These are phyloP conservation scores for Chaenodraco wilsoni DNA, from an alignment of 2,797 vertebrate species.

Conservation along the genomic window DNA sequence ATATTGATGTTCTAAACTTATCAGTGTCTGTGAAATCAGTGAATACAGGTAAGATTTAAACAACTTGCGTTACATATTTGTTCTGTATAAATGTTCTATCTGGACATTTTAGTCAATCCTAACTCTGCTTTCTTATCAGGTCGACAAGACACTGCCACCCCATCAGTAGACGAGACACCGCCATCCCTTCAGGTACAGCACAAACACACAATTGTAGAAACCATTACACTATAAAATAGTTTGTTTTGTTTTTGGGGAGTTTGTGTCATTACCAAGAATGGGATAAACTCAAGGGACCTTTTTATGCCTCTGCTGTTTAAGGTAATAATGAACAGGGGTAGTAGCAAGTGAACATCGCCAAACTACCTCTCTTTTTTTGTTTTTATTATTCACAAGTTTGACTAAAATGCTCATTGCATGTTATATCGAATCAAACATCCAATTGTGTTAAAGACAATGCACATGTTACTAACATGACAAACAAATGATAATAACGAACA, in stretches of 20 bases:
- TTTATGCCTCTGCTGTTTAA: too few relatives aligned
- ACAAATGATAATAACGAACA: too few relatives aligned
- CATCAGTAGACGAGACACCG: background rate
- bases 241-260: background rate
- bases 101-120: background rate
- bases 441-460: too few relatives aligned
- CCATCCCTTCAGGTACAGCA: slow-evolving; percentile 25
- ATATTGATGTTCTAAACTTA: accelerated
- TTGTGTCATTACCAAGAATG: background rate
- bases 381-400: too few relatives aligned
- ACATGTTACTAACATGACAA: too few relatives aligned
- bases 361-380: too few relatives aligned
- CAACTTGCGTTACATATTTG: background rate
- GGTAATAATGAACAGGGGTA: too few relatives aligned
- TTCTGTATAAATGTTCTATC: background rate
- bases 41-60: slow-evolving; percentile 4
- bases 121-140: slow-evolving; percentile 2
- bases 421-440: too few relatives aligned
- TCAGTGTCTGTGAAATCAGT: background rate
- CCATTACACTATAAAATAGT: background rate
- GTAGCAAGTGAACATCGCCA: too few relatives aligned
- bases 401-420: too few relatives aligned
- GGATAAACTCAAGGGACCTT: background rate
- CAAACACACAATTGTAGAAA: background rate
- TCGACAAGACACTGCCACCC: background rate